Base-by-base conservation (phyloP, 1,140 invertebrate species). In the Ctenoplectra terminalis region DNA sequence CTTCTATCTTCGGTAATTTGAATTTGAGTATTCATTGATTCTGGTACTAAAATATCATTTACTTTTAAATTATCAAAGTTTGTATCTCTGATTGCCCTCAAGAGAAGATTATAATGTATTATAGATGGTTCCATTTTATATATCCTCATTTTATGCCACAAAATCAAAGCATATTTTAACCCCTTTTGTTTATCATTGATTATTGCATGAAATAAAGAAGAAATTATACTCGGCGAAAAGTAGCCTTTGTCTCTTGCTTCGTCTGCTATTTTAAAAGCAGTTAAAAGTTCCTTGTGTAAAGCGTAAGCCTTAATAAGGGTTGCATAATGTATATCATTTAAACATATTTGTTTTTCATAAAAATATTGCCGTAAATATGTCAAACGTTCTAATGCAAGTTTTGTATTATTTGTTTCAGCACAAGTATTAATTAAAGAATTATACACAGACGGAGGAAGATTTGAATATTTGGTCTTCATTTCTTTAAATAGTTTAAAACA, bases 271-370 rank as follows among this genome's bases (percentile, higher is more conserved):
- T 95, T 84, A 93, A 98, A 98, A 9, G 98, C 97, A 67, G 95
- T 96, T 66, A 95, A 78, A 20, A 98, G 88, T 91, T 98, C 96
- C 8, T 96, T 96, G 94, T 97, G 97, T 82, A 96, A 93, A 5
- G 97, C 97, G 95, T 97, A 99, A 5, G 97, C 97, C 95, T 98
- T 99, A 13, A 99, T 97, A 96, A 99, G 96, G 7, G 96, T 95
- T 95, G 98, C 96, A 86, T 98, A 98, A 90, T 97, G 97, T 6
- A 95, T 95, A 1, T 95, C 89, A 92, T 98, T 98, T 2, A 97
- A 95, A 63, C 95, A 88, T 84, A 96, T 93, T 8, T 95, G 94
- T 87, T 96, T 97, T 81, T 96, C 95, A 2, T 82, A 63, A n/a
- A 88, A 83, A 7, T 67, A 61, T 83, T 95, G 91, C 71, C 96